These are phyloP conservation scores for Meda fulgida DNA, from an alignment of 2,797 vertebrate genomes.

Conservation along the genomic window DNA sequence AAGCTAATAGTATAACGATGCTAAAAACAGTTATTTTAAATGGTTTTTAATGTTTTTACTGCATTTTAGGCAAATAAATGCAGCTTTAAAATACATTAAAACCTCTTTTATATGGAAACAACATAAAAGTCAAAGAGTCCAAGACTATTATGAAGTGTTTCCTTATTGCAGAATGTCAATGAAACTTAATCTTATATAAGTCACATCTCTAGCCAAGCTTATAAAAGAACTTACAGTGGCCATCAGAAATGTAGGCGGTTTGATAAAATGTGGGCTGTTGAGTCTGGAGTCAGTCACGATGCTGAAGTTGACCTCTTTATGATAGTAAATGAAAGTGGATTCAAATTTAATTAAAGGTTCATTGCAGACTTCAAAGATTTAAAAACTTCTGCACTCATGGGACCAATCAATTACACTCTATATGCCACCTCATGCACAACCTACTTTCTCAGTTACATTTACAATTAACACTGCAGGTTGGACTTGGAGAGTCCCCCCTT, in stretches of 20 bases:
- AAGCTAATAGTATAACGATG: not conserved
- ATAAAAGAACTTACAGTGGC: not conserved
- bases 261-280: not conserved
- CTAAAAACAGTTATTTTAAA: not conserved
- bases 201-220: not conserved
- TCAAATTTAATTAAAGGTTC: slow-evolving; percentile 68
- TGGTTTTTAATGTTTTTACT: too few relatives aligned
- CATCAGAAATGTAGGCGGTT: not conserved
- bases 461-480: slow-evolving; percentile 22
- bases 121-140: not conserved
- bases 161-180: not conserved
- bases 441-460: slow-evolving; percentile 16
- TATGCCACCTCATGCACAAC: not conserved
- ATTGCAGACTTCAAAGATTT: not conserved
- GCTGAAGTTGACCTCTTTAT: slow-evolving; percentile 53
- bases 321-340: slow-evolving; percentile 61
- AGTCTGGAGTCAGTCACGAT: slow-evolving; percentile 46
- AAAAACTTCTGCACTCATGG: slow-evolving; percentile 1
- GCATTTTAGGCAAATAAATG: not conserved
- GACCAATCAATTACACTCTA: not conserved
- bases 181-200: slow-evolving; percentile 24
- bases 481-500: not conserved
- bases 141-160: not conserved
- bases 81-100: not conserved
- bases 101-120: not conserved